These are phyloP conservation scores for Melikaiella ostensackeni DNA, from an alignment of 2,888 invertebrate genomes.

Conservation along the genomic window DNA sequence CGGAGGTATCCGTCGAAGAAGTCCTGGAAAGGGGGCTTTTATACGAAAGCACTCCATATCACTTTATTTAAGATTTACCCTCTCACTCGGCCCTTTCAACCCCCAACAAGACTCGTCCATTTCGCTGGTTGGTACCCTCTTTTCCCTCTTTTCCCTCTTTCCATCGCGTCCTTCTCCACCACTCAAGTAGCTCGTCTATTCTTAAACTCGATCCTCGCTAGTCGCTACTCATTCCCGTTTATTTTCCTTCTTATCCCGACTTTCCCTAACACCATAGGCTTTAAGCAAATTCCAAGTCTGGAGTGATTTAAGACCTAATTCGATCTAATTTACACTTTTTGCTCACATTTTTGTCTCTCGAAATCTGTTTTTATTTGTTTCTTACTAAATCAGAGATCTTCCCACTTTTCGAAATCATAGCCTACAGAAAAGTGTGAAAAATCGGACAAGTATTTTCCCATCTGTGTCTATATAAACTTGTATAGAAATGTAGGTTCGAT, in stretches of 20 bases:
- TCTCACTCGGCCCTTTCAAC: slow-evolving; percentile 76
- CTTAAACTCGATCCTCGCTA: slow-evolving; percentile 69
- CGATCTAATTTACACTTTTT: not conserved
- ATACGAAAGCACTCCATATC: slow-evolving; percentile 78
- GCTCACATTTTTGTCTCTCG: too few relatives aligned
- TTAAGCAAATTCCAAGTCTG: not conserved
- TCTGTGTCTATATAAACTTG: not conserved
- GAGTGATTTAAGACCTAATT: not conserved
- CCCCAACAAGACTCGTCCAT: slow-evolving; percentile 77
- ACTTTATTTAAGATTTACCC: slow-evolving; percentile 78
- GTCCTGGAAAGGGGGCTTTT: slow-evolving; percentile 76
- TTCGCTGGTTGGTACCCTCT: slow-evolving; percentile 69
- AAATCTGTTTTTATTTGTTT: not conserved
- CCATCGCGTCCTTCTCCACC: slow-evolving; percentile 46
- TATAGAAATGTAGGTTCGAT: not conserved
- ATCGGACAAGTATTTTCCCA: not conserved
- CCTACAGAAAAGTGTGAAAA: not conserved
- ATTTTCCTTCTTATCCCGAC: slow-evolving; percentile 40
- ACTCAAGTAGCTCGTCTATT: slow-evolving; percentile 64
- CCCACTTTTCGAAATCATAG: not conserved
- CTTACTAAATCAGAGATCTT: not conserved
- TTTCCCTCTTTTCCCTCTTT: slow-evolving; percentile 49
- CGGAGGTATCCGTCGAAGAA: slow-evolving; percentile 67
- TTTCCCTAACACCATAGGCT: not conserved
- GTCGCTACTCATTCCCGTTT: slow-evolving; percentile 56